Percentiles rank a stretch among this genome's conserved stretches.
Conservation (phyloP, 2,888 invertebrate genomes). For the Nowickia ferox region DNA sequence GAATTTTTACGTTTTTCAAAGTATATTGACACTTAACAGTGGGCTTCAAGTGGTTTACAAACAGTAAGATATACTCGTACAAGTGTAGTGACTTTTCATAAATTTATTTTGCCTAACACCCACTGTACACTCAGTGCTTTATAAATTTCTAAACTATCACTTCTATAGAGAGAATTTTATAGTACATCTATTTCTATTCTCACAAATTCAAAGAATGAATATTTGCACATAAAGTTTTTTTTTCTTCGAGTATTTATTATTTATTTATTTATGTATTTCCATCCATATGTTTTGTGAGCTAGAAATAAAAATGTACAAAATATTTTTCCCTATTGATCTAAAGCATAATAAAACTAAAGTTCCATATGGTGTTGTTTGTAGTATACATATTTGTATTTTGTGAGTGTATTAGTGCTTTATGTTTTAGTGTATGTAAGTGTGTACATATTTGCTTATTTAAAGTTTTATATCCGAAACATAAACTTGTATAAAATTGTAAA, state of each 20-base stretch:
- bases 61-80: no score
- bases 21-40: slow-evolving; percentile 53
- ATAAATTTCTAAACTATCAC: slow-evolving; percentile 52
- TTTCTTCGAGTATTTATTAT: slow-evolving; percentile 27
- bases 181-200: slow-evolving; percentile 37
- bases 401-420: slow-evolving; percentile 6
- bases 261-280: slow-evolving; percentile 59
- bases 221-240: slow-evolving; percentile 29
- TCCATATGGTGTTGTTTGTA: slow-evolving; percentile 60
- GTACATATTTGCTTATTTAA: slow-evolving; percentile 44
- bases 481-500: slow-evolving; percentile 40
- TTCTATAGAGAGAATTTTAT: slow-evolving; percentile 47
- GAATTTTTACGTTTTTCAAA: slow-evolving; percentile 55
- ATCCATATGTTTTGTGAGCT: slow-evolving; percentile 28
- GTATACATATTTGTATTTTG: not conserved
- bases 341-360: slow-evolving; percentile 65
- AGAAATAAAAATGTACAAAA: slow-evolving; percentile 58
- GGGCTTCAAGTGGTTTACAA: not conserved
- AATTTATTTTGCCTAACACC: not conserved
- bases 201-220: slow-evolving; percentile 39
- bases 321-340: slow-evolving; percentile 64
- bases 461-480: slow-evolving; percentile 58
- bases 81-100: not conserved
- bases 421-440: slow-evolving; percentile 7
- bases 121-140: slow-evolving; percentile 17